Percentiles rank a stretch among this genome's conserved stretches.
These are phyloP conservation scores for Byasa hedistus DNA, from an alignment of 2,888 invertebrate genomes.

Conservation along the genomic window DNA sequence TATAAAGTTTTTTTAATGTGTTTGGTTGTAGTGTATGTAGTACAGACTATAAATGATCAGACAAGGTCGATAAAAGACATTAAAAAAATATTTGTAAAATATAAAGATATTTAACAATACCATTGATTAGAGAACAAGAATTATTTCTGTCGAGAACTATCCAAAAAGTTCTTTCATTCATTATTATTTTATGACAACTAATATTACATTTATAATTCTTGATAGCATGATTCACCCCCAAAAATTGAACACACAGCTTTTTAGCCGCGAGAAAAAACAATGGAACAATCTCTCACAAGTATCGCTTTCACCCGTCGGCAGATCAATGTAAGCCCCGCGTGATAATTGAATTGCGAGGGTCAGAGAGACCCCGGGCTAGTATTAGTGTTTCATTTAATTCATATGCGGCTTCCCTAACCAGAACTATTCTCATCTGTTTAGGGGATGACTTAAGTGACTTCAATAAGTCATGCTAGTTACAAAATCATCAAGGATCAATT, in stretches of 20 bases:
- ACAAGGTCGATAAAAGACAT: too few relatives aligned
- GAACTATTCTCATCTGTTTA: conserved; percentile 38
- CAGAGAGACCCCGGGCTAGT: conserved; percentile 51
- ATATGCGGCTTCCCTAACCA: conserved; percentile 56
- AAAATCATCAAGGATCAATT: neutral
- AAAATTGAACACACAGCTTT: conserved; percentile 59
- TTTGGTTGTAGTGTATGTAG: too few relatives aligned
- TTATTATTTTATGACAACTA: neutral
- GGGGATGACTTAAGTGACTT: conserved; percentile 25
- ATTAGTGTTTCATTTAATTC: conserved; percentile 74
- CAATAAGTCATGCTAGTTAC: conserved; percentile 21
- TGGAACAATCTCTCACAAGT: conserved; percentile 80
- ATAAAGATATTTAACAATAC: too few relatives aligned
- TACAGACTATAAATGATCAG: too few relatives aligned
- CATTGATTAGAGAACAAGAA: too few relatives aligned
- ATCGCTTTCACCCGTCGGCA: conserved; percentile 75
- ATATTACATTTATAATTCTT: neutral
- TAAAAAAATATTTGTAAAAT: too few relatives aligned
- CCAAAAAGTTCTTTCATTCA: neutral
- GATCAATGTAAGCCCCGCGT: conserved; percentile 66
- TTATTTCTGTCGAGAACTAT: too few relatives aligned
- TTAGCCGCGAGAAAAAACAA: conserved; percentile 81
- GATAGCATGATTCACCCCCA: conserved; percentile 35
- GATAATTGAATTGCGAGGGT: conserved; percentile 77
- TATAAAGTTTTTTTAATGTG: too few relatives aligned